Conservation (phyloP, 2,888 invertebrate species). For the Drosophila multiciliata region DNA sequence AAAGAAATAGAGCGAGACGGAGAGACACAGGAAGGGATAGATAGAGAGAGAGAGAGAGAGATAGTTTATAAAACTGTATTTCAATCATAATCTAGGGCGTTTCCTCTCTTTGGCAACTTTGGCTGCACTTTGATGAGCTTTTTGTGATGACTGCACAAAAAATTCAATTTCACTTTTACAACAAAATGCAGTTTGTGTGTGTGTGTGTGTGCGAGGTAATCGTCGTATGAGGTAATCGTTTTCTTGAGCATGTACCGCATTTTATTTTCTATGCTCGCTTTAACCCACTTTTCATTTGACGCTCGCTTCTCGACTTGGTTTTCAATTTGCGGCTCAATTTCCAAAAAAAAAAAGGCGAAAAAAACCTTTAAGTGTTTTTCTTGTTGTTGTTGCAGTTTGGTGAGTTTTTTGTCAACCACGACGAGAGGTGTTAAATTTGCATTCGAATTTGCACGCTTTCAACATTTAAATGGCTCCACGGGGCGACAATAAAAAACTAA, state of each 20-base stretch:
- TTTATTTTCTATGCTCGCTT: slow-evolving; percentile 73
- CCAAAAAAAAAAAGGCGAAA: slow-evolving; percentile 40
- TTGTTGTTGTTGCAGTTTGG: slow-evolving; percentile 22
- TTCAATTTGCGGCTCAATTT: slow-evolving; percentile 74
- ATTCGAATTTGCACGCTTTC: slow-evolving; percentile 78
- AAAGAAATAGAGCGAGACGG: not conserved
- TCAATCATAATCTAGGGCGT: slow-evolving; percentile 9
- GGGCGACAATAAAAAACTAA: slow-evolving; percentile 59
- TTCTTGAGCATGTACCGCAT: slow-evolving; percentile 32
- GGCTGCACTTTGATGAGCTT: slow-evolving; percentile 43
- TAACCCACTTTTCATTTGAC: slow-evolving; percentile 69
- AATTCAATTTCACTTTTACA: slow-evolving; percentile 70
- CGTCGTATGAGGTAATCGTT: slow-evolving; percentile 61
- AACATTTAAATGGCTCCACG: slow-evolving; percentile 62
- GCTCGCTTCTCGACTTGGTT: slow-evolving; percentile 71
- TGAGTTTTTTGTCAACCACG: slow-evolving; percentile 51
- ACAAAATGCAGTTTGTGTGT: slow-evolving; percentile 46
- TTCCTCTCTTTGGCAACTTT: not conserved
- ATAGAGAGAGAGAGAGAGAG: no score
- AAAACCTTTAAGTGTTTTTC: slow-evolving; percentile 51
- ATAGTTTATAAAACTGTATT: slow-evolving; percentile 7
- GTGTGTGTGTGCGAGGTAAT: slow-evolving; percentile 15
- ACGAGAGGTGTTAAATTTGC: slow-evolving; percentile 76
- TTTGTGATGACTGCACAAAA: slow-evolving; percentile 44
- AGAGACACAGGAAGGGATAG: slow-evolving; percentile 8